phyloP scores from a whole-genome alignment of 2,888 invertebrate species.

The Unio pictorum region DNA sequence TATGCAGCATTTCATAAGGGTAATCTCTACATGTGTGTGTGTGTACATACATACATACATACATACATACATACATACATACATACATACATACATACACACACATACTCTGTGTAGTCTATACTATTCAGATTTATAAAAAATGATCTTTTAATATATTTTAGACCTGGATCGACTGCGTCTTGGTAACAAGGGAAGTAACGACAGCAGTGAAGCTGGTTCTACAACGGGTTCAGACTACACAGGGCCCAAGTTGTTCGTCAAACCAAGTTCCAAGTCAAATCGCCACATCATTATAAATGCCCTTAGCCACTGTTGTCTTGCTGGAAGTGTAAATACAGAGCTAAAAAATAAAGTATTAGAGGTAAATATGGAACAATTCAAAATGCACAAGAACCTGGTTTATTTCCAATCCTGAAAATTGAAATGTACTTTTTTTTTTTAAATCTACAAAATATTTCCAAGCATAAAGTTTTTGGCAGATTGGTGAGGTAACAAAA shows the following conservation, averaged over 20 bases:
- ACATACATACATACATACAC: too few relatives aligned
- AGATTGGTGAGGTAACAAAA: too few relatives aligned
- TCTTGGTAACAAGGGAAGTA: conserved; percentile 21
- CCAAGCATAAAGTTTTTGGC: too few relatives aligned
- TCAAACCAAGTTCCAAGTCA: conserved; percentile 97
- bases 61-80: too few relatives aligned
- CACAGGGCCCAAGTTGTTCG: conserved; percentile 93
- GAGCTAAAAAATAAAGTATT: conserved; percentile 93
- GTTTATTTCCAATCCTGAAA: too few relatives aligned
- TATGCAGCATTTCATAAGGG: too few relatives aligned
- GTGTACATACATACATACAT: too few relatives aligned
- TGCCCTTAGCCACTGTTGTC: conserved; percentile 98
- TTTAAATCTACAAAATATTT: too few relatives aligned
- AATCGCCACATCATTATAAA: conserved; percentile 97
- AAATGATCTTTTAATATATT: neutral
- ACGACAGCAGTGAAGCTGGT: conserved; percentile 50
- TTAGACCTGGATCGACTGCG: conserved; percentile 10
- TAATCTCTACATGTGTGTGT: too few relatives aligned
- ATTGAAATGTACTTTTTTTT: too few relatives aligned
- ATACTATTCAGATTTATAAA: neutral
- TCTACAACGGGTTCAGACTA: conserved; percentile 48
- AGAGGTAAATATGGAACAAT: conserved; percentile 74
- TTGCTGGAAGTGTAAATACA: conserved; percentile 96
- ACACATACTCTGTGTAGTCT: too few relatives aligned
- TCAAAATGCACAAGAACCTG: neutral